Conservation (phyloP, 1,140 invertebrate species). For the Heliconius congener region DNA sequence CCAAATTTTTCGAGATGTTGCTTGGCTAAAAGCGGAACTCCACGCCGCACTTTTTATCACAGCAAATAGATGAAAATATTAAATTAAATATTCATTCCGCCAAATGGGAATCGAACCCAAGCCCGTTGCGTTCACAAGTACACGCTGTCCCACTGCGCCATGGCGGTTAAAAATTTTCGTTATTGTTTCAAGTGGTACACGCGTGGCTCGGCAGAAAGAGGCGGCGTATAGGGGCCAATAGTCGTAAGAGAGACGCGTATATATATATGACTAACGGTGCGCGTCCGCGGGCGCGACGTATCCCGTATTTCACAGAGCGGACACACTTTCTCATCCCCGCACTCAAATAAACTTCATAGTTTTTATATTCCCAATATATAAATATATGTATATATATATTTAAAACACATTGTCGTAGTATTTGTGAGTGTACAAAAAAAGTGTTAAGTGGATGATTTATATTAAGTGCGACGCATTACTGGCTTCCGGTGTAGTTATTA, state of each 20-base stretch:
- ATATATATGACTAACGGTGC: constrained; percentile 64
- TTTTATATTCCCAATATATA: constrained; percentile 60
- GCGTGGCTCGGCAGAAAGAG: constrained; percentile 54
- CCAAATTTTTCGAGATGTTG: not conserved
- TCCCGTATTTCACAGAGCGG: constrained; percentile 65
- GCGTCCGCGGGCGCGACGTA: constrained; percentile 55
- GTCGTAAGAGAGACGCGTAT: constrained; percentile 50
- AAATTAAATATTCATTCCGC: not conserved
- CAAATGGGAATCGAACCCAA: not conserved
- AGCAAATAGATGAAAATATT: not conserved
- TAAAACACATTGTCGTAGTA: constrained; percentile 70
- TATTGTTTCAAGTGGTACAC: constrained; percentile 70
- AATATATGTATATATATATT: constrained; percentile 41
- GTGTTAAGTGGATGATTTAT: constrained; percentile 80
- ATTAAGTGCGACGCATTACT: constrained; percentile 68
- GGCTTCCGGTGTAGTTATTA: constrained; percentile 75
- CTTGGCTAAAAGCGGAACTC: not conserved
- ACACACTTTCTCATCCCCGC: constrained; percentile 74
- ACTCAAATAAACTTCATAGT: constrained; percentile 69
- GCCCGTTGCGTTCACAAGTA: not conserved
- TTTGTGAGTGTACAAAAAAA: constrained; percentile 54
- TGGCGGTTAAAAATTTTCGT: constrained; percentile 46
- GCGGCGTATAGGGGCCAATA: constrained; percentile 29
- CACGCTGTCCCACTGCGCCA: not conserved
- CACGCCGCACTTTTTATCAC: not conserved